Base-by-base conservation (phyloP, 2,797 vertebrate genomes). In the Orientallactaga sibirica region DNA sequence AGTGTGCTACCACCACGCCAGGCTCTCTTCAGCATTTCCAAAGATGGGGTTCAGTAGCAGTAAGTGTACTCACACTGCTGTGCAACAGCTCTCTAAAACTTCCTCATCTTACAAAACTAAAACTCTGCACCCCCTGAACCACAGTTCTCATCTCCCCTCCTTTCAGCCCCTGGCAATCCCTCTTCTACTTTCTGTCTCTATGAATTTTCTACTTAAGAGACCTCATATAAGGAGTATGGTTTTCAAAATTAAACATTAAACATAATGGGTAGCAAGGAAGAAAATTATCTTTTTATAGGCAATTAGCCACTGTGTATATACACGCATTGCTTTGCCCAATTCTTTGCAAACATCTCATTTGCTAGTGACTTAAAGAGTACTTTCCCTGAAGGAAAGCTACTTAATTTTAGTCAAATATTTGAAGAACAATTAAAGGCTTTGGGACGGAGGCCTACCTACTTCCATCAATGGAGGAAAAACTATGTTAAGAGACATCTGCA, bases 381-480 rank as follows among this genome's bases (percentile, higher is more conserved):
- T 87, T 75, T 58, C 27, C 64, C 55, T n/a, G 24, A 87, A 95
- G 70, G 41, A 95, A 95, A 83, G 41, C 73, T 24, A 71, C 52
- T 96, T 22, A 15, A 52, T 87, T 90, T 87, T 74, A 61, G 68
- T 75, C 68, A 96, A 89, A 95, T 93, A 90, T 90, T 84, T 95
- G 68, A 87, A 16, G 18, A 86, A 43, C 55, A 79, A 70, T 92
- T 75, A 71, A 70, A 87, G 37, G 55, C 64, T 86, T 93, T 75
- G 62, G 43, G 67, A 52, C n/a, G 87, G 82, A 86, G 61, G 11
- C 24, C n/a, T 67, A 18, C 74, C 62, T 76, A 25, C 73, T 79
- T 92, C 61, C 14, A 29, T 64, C 22, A 68, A 55, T 64, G 37
- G 64, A 92, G 67, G 71, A 20, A 58, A 70, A 86, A 64, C 68